Percentiles rank a stretch among this genome's conserved stretches.
Evolutionary conservation across 2,888 invertebrate species (phyloP).

Genomic region (Diarsia dahlii): DNA sequence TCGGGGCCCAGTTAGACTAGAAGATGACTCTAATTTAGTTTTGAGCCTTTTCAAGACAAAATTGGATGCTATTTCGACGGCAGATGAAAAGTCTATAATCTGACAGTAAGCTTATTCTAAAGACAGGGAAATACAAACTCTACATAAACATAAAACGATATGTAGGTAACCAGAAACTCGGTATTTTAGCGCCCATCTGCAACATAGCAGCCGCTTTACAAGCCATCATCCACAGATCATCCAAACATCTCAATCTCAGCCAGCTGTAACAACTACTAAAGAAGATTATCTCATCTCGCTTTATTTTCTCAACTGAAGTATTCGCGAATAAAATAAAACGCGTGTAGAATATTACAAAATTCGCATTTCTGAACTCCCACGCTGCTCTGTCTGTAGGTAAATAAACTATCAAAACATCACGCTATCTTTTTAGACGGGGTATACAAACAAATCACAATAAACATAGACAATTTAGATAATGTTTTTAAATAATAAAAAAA

Average conservation of each 20-base stretch:
- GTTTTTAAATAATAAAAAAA: not conserved
- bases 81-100: not conserved
- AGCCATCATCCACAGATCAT: conserved; percentile 8
- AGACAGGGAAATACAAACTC: not conserved
- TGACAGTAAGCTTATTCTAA: not conserved
- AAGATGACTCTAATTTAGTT: not conserved
- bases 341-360: conserved; percentile 33
- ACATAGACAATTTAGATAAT: not conserved
- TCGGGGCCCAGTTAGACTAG: too few relatives aligned
- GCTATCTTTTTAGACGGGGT: not conserved
- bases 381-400: conserved; percentile 36
- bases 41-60: not conserved
- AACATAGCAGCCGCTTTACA: not conserved
- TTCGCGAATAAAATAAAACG: conserved; percentile 44
- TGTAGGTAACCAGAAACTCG: not conserved
- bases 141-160: not conserved
- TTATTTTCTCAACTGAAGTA: conserved; percentile 41
- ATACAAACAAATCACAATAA: conserved; percentile 39
- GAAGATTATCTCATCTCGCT: conserved; percentile 38
- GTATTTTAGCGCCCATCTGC: conserved; percentile 5
- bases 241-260: conserved; percentile 18
- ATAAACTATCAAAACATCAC: conserved; percentile 40
- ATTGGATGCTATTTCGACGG: too few relatives aligned
- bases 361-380: conserved; percentile 43
- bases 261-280: conserved; percentile 28